These are phyloP conservation scores for Cynaeus angustus DNA, from an alignment of 2,888 invertebrate species.

Conservation along the genomic window DNA sequence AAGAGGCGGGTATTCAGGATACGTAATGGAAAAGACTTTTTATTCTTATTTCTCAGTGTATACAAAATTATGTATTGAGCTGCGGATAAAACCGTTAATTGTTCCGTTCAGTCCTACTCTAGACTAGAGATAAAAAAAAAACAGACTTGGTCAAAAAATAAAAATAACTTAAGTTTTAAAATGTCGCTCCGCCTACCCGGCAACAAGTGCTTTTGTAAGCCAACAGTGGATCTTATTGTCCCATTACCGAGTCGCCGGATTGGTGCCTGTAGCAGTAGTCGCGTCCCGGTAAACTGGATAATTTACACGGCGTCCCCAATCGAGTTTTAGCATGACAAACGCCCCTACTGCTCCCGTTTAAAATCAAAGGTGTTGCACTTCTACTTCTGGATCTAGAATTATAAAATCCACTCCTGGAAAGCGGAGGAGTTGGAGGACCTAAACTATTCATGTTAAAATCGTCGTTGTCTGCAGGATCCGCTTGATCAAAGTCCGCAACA, in stretches of 20 bases:
- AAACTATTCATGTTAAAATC: conserved; percentile 55
- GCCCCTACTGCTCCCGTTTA: conserved; percentile 59
- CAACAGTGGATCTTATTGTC: conserved; percentile 43
- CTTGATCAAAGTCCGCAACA: not conserved
- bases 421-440: conserved; percentile 64
- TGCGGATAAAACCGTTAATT: too few species aligned
- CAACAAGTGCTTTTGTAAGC: not conserved
- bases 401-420: conserved; percentile 62
- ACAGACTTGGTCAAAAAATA: not conserved
- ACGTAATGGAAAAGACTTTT: too few species aligned
- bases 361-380: conserved; percentile 66
- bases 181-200: not conserved
- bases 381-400: conserved; percentile 62
- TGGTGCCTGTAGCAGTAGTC: conserved; percentile 69
- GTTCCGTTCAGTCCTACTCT: conserved; percentile 15
- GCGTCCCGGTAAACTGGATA: conserved; percentile 64
- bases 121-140: conserved; percentile 17
- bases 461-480: conserved; percentile 16
- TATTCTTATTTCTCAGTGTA: too few species aligned
- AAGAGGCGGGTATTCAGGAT: too few species aligned
- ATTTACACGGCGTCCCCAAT: conserved; percentile 68
- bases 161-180: not conserved
- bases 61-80: too few species aligned
- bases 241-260: conserved; percentile 67
- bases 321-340: conserved; percentile 67